Conservation (phyloP, 2,797 vertebrate genomes). For the Alosa sapidissima region DNA sequence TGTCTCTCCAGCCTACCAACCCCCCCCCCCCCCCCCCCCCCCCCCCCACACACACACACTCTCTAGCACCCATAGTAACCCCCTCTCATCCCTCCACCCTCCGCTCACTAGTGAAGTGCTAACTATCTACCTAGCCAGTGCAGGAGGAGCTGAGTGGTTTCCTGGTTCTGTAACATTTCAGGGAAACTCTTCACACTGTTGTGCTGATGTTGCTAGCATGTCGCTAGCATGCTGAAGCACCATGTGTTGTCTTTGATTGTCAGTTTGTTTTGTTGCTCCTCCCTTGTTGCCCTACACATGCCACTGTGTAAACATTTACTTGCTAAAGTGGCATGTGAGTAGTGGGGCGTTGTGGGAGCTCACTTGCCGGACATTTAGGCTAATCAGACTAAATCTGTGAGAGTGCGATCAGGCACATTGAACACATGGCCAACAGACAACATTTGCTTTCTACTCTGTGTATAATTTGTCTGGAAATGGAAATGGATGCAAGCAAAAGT, state of each 20-base stretch:
- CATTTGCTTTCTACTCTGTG: neutral
- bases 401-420: neutral
- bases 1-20: neutral
- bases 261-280: conserved; percentile 16
- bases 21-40: neutral
- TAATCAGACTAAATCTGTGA: neutral
- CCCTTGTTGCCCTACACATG: conserved; percentile 9
- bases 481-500: neutral
- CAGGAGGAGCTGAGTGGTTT: neutral
- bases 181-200: no score
- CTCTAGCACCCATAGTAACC: neutral
- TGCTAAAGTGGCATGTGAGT: neutral
- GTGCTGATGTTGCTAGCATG: no score
- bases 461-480: neutral
- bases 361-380: neutral
- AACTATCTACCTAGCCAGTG: neutral
- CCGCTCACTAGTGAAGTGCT: neutral
- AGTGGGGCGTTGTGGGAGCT: neutral
- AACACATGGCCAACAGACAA: neutral
- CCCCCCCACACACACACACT: conserved; percentile 40
- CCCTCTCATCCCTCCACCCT: neutral
- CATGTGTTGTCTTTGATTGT: neutral
- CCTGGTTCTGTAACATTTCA: no score
- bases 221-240: neutral
- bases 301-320: conserved; percentile 1